Evolutionary conservation across 2,888 invertebrate species (phyloP), one percentile per base, ranked within the genome.

Genomic region (Mesochorus sp.): DNA sequence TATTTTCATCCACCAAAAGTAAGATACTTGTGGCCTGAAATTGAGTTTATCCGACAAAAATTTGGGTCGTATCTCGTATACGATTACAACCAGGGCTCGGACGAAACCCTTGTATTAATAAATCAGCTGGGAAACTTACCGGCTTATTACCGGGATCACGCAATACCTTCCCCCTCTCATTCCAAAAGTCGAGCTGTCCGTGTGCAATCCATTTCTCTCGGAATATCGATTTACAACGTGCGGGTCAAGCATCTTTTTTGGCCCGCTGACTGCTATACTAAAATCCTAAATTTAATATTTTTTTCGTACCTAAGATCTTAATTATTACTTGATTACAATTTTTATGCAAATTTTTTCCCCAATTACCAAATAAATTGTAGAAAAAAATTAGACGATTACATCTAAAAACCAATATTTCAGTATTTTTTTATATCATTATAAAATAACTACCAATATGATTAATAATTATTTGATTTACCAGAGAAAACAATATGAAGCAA

Each of bases 41-140:
- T 44, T 14, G 28, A 12, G 19, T 1, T 28, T 24, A 3, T 4
- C 17, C 14, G 39, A 44, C 42, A 59, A 47, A 34, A 62, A 34
- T 72, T 21, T 28, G 28, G 62, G 72, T 64, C 59, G 67, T 31
- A 53, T 74, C 37, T n/a, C 37, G 53, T 57, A 72, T 76, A 57
- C 10, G 44, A 70, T 67, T 67, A 37, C 62, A 24, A 49, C 14
- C 8, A 49, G 37, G 24, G 44, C 55, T 19, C 77, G 51, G 28
- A 51, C 39, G 55, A 26, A 47, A 28, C 39, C 39, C 49, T 55
- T 72, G 75, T 75, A 75, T 77, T 72, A 72, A 81, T 80, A 76
- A 81, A 77, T 79, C 70, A 70, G 53, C 64, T 21, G 42, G 62
- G 55, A 61, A 73, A n/a, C n/a, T n/a, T 62, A 68, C 34, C 34